Evolutionary conservation across 2,888 invertebrate genomes (phyloP).

Genomic region (Drosophila ustulata): DNA sequence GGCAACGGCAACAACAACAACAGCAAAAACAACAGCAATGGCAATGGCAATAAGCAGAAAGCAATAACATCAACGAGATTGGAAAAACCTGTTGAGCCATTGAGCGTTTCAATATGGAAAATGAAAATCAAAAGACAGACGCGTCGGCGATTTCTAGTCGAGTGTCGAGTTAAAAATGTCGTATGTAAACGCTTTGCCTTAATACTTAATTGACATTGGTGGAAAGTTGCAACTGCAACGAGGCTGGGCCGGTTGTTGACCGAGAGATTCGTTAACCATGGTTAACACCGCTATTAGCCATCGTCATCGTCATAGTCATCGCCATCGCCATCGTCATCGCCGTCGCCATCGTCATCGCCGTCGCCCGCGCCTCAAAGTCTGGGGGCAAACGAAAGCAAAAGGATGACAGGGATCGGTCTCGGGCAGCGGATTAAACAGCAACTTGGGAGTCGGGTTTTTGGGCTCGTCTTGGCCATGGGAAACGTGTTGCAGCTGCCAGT

Average conservation of each 20-base stretch:
- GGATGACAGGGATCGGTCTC: constrained; percentile 43
- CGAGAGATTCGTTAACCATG: constrained; percentile 53
- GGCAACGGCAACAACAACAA: constrained; percentile 15
- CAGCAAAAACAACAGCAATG: neutral
- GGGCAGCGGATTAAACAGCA: neutral
- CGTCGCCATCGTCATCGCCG: constrained; percentile 5
- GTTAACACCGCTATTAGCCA: constrained; percentile 31
- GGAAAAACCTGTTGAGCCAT: constrained; percentile 47
- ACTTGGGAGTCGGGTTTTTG: constrained; percentile 4
- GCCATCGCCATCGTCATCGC: constrained; percentile 10
- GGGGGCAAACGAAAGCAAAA: constrained; percentile 70
- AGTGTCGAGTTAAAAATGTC: constrained; percentile 54
- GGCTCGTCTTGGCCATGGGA: constrained; percentile 17
- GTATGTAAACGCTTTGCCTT: constrained; percentile 75
- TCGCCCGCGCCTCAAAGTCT: constrained; percentile 52
- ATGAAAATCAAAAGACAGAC: constrained; percentile 42
- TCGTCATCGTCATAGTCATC: constrained; percentile 43
- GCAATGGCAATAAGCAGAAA: neutral
- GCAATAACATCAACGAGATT: neutral
- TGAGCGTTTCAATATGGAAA: constrained; percentile 47
- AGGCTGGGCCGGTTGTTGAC: constrained; percentile 70
- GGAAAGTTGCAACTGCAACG: constrained; percentile 66
- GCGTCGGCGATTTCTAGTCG: constrained; percentile 19
- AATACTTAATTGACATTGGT: constrained; percentile 74
- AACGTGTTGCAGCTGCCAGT: constrained; percentile 54